These are phyloP conservation scores for Phycodurus eques DNA, from an alignment of 2,113 vertebrate genomes.

Conservation along the genomic window DNA sequence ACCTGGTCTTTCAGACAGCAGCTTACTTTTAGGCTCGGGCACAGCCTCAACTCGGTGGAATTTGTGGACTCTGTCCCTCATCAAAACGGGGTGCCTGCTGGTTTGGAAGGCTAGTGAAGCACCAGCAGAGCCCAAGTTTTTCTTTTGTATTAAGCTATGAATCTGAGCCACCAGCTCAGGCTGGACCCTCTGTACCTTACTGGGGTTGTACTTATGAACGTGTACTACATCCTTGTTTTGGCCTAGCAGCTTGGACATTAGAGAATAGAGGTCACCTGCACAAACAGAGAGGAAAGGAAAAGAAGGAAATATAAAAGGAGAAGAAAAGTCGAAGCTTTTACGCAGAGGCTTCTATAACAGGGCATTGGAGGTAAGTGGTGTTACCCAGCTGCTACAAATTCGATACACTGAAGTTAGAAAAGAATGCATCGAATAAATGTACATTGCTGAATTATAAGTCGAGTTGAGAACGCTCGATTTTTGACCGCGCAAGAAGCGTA, in stretches of 20 bases:
- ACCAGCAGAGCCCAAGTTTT: constrained; percentile 75
- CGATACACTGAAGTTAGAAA: too few relatives aligned
- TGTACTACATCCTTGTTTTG: constrained; percentile 84
- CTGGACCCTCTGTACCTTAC: constrained; percentile 70
- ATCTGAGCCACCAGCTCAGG: constrained; percentile 86
- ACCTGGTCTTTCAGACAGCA: constrained; percentile 82
- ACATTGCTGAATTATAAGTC: too few relatives aligned
- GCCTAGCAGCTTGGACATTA: constrained; percentile 92
- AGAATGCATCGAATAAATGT: too few relatives aligned
- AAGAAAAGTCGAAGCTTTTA: background rate
- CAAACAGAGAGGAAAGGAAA: constrained; percentile 54
- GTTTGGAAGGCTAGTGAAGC: constrained; percentile 72
- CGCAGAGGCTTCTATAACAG: background rate
- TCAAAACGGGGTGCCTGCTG: constrained; percentile 77
- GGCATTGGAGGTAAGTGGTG: background rate
- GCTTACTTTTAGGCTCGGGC: constrained; percentile 76
- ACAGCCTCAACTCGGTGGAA: constrained; percentile 89
- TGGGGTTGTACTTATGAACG: constrained; percentile 82
- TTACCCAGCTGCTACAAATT: constrained; percentile 1
- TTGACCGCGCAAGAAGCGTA: too few relatives aligned
- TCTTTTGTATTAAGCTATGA: constrained; percentile 88
- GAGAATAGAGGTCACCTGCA: constrained; percentile 94
- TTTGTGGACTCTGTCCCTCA: constrained; percentile 92
- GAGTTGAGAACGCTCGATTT: too few relatives aligned
- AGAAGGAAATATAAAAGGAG: constrained; percentile 22